These are phyloP conservation scores for Copidosoma floridanum DNA, from an alignment of 1,140 invertebrate species.

Conservation along the genomic window DNA sequence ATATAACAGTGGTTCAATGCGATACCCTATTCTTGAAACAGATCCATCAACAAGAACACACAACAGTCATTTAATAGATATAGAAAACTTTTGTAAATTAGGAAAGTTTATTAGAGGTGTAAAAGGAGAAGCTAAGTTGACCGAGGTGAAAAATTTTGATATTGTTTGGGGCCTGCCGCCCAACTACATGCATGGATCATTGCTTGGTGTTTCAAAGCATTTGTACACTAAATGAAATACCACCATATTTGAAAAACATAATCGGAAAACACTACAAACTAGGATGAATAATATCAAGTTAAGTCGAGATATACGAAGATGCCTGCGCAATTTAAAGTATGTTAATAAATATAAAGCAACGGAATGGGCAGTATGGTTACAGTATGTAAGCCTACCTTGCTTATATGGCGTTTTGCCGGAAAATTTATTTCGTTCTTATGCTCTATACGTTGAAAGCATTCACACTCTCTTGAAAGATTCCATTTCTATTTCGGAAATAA, in stretches of 20 bases:
- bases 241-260: neutral
- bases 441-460: slow-evolving; percentile 8
- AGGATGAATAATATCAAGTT: neutral
- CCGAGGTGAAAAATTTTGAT: neutral
- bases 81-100: neutral
- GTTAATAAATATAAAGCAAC: neutral
- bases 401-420: slow-evolving; percentile 4
- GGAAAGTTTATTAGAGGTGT: slow-evolving; percentile 2
- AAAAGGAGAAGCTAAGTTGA: neutral
- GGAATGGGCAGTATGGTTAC: too few species aligned
- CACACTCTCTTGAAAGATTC: slow-evolving; percentile 2
- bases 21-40: slow-evolving; percentile 1
- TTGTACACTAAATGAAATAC: neutral
- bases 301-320: neutral
- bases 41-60: slow-evolving; percentile 18
- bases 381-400: slow-evolving; percentile 16
- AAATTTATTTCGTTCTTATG: slow-evolving; percentile 2
- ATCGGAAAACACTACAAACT: neutral
- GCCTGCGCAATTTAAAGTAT: neutral
- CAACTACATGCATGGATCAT: too few species aligned
- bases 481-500: slow-evolving; percentile 11
- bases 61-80: slow-evolving; percentile 13
- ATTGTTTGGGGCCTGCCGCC: slow-evolving; percentile 1
- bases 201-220: neutral
- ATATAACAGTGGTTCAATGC: slow-evolving; percentile 10